Evolutionary conservation across 2,888 invertebrate species (phyloP), one percentile per base, ranked within the genome.

Genomic region (Sacculina carcini): DNA sequence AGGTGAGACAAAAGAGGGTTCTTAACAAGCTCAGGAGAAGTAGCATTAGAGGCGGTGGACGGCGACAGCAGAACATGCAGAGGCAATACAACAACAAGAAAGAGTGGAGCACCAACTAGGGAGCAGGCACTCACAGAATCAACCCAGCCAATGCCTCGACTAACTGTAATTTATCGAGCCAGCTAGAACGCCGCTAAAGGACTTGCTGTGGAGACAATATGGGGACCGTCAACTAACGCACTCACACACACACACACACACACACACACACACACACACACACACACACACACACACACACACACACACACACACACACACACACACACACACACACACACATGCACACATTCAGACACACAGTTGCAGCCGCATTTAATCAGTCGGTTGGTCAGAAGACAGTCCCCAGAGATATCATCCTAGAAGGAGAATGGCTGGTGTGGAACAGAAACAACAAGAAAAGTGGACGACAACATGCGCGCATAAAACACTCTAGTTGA

Each of bases 201-300:
- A n/a, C n/a, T n/a, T n/a, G n/a, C n/a, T n/a, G n/a, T n/a, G n/a
- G n/a, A n/a, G n/a, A n/a, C n/a, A n/a, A n/a, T n/a, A n/a, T n/a
- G n/a, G n/a, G n/a, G n/a, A n/a, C n/a, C n/a, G n/a, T n/a, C n/a
- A n/a, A n/a, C 58, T 58, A 47, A 56, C 58, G 16, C 47, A 29
- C 52, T 55, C 52, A 7, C 49, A 38, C 54, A 51, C 53, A 19
- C 56, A 54, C 53, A 48, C 59, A 40, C 58, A 59, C 14, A 58
- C 59, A 50, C 60, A 59, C 44, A 56, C 48, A 59, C 59, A 59
- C 61, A 59, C 58, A n/a, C 54, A 16, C 42, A 38, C 38, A 29
- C 47, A 42, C n/a, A 14, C n/a, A 16, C 16, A n/a, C n/a, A 16
- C 26, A 32, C 12, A 49, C 2, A 29, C 48, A 10, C 40, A 53